Conservation (phyloP, 1,140 invertebrate genomes). For the Phthorimaea operculella region DNA sequence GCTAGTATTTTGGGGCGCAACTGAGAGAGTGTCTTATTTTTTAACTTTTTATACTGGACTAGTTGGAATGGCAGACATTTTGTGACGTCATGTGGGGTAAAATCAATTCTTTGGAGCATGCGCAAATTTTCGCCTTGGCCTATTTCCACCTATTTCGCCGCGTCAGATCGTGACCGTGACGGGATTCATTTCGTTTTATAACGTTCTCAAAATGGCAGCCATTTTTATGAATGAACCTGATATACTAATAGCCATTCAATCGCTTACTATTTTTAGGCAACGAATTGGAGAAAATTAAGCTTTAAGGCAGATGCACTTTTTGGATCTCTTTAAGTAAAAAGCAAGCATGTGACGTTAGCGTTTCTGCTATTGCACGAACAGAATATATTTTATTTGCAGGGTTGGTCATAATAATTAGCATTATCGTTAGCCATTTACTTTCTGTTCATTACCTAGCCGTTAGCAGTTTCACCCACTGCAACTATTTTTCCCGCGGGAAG, state of each 20-base stretch:
- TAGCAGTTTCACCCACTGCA: no score
- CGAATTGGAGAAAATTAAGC: background rate
- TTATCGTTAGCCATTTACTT: no score
- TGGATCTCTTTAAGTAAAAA: no score
- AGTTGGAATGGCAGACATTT: constrained; percentile 44
- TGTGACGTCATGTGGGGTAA: constrained; percentile 51
- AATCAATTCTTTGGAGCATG: constrained; percentile 56
- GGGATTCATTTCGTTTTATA: constrained; percentile 33
- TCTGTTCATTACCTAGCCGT: no score
- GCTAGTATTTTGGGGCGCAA: constrained; percentile 23
- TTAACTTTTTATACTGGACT: constrained; percentile 55
- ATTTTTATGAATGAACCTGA: constrained; percentile 55
- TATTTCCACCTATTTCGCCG: constrained; percentile 43
- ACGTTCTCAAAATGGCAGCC: constrained; percentile 36
- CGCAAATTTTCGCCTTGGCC: constrained; percentile 50
- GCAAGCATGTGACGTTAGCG: no score
- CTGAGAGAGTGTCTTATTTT: constrained; percentile 35
- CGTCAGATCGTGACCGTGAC: constrained; percentile 31
- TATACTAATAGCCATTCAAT: constrained; percentile 47
- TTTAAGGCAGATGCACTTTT: no score
- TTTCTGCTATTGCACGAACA: no score
- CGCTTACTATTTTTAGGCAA: constrained; percentile 39
- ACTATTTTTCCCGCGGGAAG: no score
- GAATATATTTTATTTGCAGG: no score
- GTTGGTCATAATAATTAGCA: no score